Evolutionary conservation across 2,797 vertebrate genomes (phyloP).

Genomic region (Molossus alvarezi): DNA sequence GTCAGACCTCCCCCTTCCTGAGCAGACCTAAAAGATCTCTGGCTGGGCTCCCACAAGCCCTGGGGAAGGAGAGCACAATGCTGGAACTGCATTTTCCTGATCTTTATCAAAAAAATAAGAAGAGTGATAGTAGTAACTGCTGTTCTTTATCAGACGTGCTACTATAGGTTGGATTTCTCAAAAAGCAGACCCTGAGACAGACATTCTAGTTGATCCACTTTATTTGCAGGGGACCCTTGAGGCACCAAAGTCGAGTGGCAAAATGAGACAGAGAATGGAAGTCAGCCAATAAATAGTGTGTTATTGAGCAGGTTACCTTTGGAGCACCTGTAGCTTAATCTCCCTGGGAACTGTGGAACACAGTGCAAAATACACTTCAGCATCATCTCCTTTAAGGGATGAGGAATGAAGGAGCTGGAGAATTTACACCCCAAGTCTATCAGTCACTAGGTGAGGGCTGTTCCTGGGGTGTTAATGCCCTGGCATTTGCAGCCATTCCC

Average conservation of each 20-base stretch:
- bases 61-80: not conserved
- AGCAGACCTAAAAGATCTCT: conserved; percentile 2
- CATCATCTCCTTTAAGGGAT: not conserved
- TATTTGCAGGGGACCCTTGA: not conserved
- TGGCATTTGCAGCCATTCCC: not conserved
- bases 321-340: not conserved
- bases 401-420: not conserved
- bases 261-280: not conserved
- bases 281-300: not conserved
- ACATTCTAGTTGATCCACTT: not conserved
- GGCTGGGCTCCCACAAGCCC: not conserved
- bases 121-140: not conserved
- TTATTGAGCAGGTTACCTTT: not conserved
- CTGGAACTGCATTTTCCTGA: not conserved
- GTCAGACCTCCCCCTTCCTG: not conserved
- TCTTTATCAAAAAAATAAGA: not conserved
- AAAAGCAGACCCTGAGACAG: not conserved
- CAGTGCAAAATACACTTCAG: not conserved
- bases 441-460: not conserved
- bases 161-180: not conserved
- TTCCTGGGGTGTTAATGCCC: not conserved
- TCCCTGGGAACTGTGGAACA: not conserved
- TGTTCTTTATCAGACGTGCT: not conserved
- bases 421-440: not conserved
- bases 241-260: not conserved